Evolutionary conservation across 1,140 invertebrate species (phyloP), one percentile per base, ranked within the genome.

Genomic region (Nephotettix cincticeps): DNA sequence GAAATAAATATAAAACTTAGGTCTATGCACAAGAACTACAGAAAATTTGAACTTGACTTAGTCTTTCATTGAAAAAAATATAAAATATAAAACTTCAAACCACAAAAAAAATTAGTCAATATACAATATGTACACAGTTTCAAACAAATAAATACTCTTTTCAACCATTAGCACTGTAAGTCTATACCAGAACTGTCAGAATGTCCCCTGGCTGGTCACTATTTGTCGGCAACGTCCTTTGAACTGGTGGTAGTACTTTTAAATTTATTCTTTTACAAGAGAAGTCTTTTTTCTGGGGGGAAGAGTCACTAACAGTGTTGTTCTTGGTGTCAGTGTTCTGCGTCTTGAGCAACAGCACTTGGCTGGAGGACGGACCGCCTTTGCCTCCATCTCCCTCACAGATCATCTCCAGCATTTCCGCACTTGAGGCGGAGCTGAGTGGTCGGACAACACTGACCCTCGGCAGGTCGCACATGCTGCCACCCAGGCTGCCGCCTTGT

Each of bases 321-420:
- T 92, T 93, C 71, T 90, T 85, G 77, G 91, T 89, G 78, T 93
- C 91, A 30, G 86, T 84, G 80, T 90, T 90, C 79, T 90, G 90
- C 61, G 89, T 87, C 79, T 91, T 91, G 80, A 88, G 88, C 66
- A 90, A 83, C 78, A 89, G 81, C 45, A 89, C 88, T 79, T 88
- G 85, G 58, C 73, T 72, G 61, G 76, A 73, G n/a, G 69, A 54
- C 27, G 47, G 83, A 72, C 66, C 77, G 72, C 70, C 79, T 72
- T 85, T 81, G 74, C 67, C 77, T 73, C 71, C 79, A 72, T 85
- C 81, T 13, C 84, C 83, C 67, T 87, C 86, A 4, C 84, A 83
- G 54, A 87, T 85, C 86, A 87, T 87, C 73, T 87, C 89, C 28
- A 90, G 77, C 79, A 87, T 84, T 73, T 86, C 86, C 72, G 89